These are phyloP conservation scores for Tympanuchus pallidicinctus DNA, from an alignment of 2,113 vertebrate species.

Conservation along the genomic window DNA sequence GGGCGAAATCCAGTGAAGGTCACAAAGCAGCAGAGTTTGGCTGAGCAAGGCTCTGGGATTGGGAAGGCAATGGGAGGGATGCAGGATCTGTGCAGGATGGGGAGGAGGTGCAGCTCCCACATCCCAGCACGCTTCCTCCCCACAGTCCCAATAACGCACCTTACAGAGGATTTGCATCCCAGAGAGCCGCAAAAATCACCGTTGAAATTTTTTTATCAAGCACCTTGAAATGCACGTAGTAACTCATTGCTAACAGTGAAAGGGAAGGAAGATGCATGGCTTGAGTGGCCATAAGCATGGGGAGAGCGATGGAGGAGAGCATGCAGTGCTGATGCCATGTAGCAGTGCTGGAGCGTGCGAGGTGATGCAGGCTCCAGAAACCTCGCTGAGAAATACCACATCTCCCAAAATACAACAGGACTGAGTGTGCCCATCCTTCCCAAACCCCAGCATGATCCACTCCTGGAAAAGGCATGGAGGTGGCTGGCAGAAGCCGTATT, in stretches of 20 bases:
- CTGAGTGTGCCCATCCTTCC: background rate
- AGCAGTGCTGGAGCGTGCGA: background rate
- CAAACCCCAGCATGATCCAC: background rate
- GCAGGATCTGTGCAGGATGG: background rate
- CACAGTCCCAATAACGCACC: rapidly evolving
- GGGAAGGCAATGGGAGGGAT: background rate
- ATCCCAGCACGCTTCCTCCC: background rate
- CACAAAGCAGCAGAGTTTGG: rapidly evolving
- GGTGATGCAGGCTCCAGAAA: background rate
- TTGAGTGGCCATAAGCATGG: background rate
- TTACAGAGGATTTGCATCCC: background rate
- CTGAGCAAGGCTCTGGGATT: too few species aligned
- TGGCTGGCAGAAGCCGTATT: background rate
- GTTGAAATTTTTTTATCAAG: background rate
- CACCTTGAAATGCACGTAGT: background rate
- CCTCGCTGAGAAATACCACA: background rate
- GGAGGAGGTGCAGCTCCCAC: background rate
- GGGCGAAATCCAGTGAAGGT: background rate
- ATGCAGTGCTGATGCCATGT: rapidly evolving
- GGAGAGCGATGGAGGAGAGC: background rate
- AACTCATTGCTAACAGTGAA: background rate
- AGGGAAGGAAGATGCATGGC: background rate
- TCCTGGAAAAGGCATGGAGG: background rate
- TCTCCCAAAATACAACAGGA: background rate
- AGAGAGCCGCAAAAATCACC: background rate